Evolutionary conservation across 2,888 invertebrate genomes (phyloP), one percentile per base, ranked within the genome.

Genomic region (Aleiodes alternator): DNA sequence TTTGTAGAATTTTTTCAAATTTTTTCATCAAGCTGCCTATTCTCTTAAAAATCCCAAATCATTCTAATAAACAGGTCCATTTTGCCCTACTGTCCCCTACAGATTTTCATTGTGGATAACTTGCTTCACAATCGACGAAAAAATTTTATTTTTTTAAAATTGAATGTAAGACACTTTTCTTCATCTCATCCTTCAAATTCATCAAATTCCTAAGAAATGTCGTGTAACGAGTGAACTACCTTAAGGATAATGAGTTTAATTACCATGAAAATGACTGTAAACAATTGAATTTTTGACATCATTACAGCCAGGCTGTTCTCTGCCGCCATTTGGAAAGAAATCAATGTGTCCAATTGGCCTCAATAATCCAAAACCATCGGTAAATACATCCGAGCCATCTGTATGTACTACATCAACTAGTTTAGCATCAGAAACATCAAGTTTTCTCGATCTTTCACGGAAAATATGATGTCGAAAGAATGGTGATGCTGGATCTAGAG

Each of bases 381-480:
- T 90, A 78, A 92, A 91, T 56, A 90, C 90, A 82, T 90, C 84
- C n/a, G 91, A 90, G 5, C 94, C 93, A 84, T 94, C 94, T 1
- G 93, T 93, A 81, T 94, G 94, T 73, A 94, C 90, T n/a, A 94
- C 92, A 84, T 94, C 94, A 0, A 94, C 94, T 77, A 93, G 92
- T 34, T 89, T 87, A 0, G 94, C 94, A 83, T 94, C 94, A 6
- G 90, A 90, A 38, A 90, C 90, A 82, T 93, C 93, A 64, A 94
- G 87, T 78, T 92, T 92, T 73, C 91, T 90, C 12, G 91, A 88
- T 73, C 91, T 91, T 66, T 92, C 92, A 34, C 91, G 84, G 80
- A 93, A 84, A 83, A 92, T 86, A 82, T 92, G 85, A 81, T 90
- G 90, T 80, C 93, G 91, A 84, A 94, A 93, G 69, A 93, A 88